Conservation (phyloP, 2,113 vertebrate species). For the Barbus barbus region DNA sequence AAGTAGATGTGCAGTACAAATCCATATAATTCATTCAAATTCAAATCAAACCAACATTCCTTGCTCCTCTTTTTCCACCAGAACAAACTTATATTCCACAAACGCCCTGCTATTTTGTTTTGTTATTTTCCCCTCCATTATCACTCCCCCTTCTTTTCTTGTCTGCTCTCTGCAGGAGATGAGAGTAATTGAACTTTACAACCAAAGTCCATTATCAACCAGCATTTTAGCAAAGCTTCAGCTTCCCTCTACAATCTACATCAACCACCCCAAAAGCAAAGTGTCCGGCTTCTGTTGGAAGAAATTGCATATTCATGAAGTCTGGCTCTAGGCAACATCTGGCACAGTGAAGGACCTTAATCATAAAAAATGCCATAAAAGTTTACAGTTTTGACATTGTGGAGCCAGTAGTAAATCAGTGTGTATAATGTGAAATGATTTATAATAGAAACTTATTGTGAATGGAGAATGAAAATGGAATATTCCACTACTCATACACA, state of each 20-base stretch:
- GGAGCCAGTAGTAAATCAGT: conserved; percentile 27
- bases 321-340: conserved; percentile 15
- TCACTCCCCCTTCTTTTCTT: background rate
- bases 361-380: conserved; percentile 19
- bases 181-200: conserved; percentile 16
- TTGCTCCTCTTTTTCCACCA: conserved; percentile 5
- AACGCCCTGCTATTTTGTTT: background rate
- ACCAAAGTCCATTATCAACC: background rate
- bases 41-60: no score
- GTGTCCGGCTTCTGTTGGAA: background rate
- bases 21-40: no score
- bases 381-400: conserved; percentile 14
- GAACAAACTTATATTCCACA: background rate
- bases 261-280: background rate
- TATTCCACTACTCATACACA: background rate
- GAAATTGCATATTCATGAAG: conserved; percentile 8
- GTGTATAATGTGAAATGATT: background rate
- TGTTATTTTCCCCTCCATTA: background rate
- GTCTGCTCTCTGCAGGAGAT: background rate
- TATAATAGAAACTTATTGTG: background rate
- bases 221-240: background rate
- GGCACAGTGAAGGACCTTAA: conserved; percentile 15
- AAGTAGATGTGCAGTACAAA: no score
- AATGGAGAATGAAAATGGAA: background rate
- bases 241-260: background rate